Conservation (phyloP, 2,113 vertebrate genomes). For the Chrysemys picta region DNA sequence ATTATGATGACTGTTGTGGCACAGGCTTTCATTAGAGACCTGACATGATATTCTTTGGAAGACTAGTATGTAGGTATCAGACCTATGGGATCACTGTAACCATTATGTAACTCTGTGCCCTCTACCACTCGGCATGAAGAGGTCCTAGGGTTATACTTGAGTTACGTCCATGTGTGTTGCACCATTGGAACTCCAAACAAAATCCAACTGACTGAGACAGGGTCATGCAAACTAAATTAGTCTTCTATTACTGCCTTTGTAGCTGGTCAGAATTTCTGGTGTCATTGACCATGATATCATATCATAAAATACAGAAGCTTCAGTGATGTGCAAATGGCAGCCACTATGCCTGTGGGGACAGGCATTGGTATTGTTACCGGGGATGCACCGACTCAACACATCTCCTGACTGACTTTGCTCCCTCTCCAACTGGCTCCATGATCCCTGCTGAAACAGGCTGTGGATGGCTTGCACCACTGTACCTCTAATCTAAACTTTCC, state of each 20-base stretch:
- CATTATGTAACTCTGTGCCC: too few species aligned
- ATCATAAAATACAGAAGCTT: background rate
- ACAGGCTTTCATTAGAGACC: background rate
- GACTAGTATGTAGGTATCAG: background rate
- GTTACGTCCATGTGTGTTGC: background rate
- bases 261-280: background rate
- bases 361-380: background rate
- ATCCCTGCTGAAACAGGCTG: background rate
- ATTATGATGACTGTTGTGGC: too few species aligned
- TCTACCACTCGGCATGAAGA: too few species aligned
- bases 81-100: background rate
- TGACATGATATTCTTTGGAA: background rate
- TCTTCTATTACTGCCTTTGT: background rate
- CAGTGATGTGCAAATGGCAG: background rate
- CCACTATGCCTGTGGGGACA: background rate
- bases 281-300: background rate
- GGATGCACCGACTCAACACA: background rate
- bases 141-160: background rate
- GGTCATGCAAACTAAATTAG: background rate
- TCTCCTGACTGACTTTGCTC: background rate
- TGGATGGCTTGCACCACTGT: background rate
- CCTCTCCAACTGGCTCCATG: background rate
- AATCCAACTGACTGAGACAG: background rate
- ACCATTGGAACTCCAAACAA: background rate
- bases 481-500: accelerated